Evolutionary conservation across 2,888 invertebrate genomes (phyloP), one percentile per base, ranked within the genome.

Genomic region (Dascillus cervinus): DNA sequence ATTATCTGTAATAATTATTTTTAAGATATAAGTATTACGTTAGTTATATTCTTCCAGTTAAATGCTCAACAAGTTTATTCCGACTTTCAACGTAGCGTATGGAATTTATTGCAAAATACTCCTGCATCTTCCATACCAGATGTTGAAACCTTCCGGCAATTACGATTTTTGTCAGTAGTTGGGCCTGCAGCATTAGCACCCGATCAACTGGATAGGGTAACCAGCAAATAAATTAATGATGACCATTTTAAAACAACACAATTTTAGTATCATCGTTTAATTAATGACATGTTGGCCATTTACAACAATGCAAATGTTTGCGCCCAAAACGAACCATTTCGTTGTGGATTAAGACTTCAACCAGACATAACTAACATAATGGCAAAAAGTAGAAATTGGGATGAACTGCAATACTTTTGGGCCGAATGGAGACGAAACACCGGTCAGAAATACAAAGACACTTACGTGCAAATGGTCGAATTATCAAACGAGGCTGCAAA

Each of bases 351-450:
- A 0, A 76, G 82, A 22, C 70, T 89, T 3, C 85, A 88, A 54
- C 88, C 88, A 1, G 84, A 88, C 63, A 64, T 82, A 2, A 75
- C 75, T 52, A 68, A 69, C 50, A 79, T 88, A 37, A 85, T 91
- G 87, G 83, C 86, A 0, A 72, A 69, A 35, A 82, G 80, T 48
- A 66, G 86, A 26, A 84, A 94, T 54, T 91, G 91, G 82, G 85
- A 91, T 39, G 88, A 91, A 58, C 65, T 95, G 34, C 79, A 83
- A 49, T 82, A 86, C 53, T 77, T 81, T 0, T 95, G 95, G 95
- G 78, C 82, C 0, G 88, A 89, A 57, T 95, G 91, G 85, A 73
- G 91, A 47, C 72, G 92, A 45, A 81, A 85, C 42, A 87, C 90
- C 0, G 88, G 85, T 0, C 75, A 81, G 32, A 74, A 84, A 49